Evolutionary conservation across 2,797 vertebrate species (phyloP).

Genomic region (Enteromius unitaeniatus): DNA sequence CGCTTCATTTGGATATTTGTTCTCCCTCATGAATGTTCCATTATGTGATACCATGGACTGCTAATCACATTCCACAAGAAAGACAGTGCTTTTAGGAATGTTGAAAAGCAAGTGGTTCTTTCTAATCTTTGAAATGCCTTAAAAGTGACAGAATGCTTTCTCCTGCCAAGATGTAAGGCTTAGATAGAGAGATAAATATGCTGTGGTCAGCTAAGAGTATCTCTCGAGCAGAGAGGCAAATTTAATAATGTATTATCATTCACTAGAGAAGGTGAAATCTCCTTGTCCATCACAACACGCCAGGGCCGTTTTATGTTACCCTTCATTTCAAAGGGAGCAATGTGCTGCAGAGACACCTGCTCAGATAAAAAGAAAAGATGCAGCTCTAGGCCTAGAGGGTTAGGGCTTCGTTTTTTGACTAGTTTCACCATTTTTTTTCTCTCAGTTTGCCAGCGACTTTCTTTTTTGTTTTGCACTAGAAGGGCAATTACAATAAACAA

Average conservation of each 20-base stretch:
- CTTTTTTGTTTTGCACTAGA: conserved; percentile 60
- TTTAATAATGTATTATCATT: conserved; percentile 99
- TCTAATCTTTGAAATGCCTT: conserved; percentile 99
- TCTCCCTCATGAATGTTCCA: conserved; percentile 88
- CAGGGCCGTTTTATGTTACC: conserved; percentile 83
- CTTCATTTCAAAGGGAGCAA: conserved; percentile 81
- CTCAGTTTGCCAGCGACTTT: conserved; percentile 55
- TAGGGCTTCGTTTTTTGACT: conserved; percentile 29
- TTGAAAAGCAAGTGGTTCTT: conserved; percentile 99
- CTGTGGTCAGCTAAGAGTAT: conserved; percentile 99
- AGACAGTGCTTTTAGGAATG: conserved; percentile 91
- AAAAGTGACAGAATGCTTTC: conserved; percentile 99
- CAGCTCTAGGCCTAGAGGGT: conserved; percentile 42
- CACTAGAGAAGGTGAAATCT: conserved; percentile 99
- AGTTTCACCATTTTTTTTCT: not conserved
- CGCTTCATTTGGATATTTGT: conserved; percentile 89
- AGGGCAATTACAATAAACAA: conserved; percentile 61
- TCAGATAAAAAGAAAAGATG: conserved; percentile 32
- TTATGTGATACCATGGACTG: conserved; percentile 93
- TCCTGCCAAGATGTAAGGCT: conserved; percentile 99
- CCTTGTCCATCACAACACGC: conserved; percentile 91
- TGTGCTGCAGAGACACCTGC: conserved; percentile 77
- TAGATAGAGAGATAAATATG: conserved; percentile 99
- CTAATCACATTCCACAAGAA: conserved; percentile 95
- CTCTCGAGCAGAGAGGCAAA: conserved; percentile 99